Evolutionary conservation across 2,888 invertebrate genomes (phyloP), one percentile per base, ranked within the genome.

Genomic region (Trichopria drosophilae): DNA sequence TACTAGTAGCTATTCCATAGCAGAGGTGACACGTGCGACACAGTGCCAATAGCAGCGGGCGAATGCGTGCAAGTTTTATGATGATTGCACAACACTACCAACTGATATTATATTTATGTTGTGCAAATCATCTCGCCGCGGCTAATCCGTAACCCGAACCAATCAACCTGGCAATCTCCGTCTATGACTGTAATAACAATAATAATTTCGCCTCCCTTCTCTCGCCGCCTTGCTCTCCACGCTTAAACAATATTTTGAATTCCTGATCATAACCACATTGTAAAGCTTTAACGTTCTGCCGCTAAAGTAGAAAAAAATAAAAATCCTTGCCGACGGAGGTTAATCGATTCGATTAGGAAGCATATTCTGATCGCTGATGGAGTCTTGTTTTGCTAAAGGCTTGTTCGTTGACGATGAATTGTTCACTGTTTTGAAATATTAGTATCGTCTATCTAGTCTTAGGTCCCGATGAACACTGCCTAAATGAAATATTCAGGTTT

Each of bases 1-100:
- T n/a, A n/a, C n/a, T n/a, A n/a, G n/a, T n/a, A n/a, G n/a, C n/a
- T n/a, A n/a, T n/a, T n/a, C n/a, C n/a, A n/a, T n/a, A n/a, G n/a
- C n/a, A n/a, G n/a, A n/a, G n/a, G n/a, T n/a, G n/a, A n/a, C n/a
- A n/a, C n/a, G n/a, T n/a, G n/a, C n/a, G n/a, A n/a, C 19, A 18
- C 31, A 18, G 51, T 26, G 39, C 43, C 18, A 39, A 26, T 28
- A 47, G 41, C 26, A 7, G 23, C 23, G 35, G 16, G 37, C 15
- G 26, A 13, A 20, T 20, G 10, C 26, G 34, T 12, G 42, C 28
- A 18, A 15, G 41, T 45, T 40, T 65, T 65, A 60, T 59, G 59
- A 55, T 60, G 62, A 64, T 65, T 63, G 63, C 54, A 55, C 57
- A 56, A 60, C 57, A 37, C 53, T 58, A 55, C 60, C 57, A 63